Conservation (phyloP, 2,113 vertebrate species). For the Ageneiosus marmoratus region DNA sequence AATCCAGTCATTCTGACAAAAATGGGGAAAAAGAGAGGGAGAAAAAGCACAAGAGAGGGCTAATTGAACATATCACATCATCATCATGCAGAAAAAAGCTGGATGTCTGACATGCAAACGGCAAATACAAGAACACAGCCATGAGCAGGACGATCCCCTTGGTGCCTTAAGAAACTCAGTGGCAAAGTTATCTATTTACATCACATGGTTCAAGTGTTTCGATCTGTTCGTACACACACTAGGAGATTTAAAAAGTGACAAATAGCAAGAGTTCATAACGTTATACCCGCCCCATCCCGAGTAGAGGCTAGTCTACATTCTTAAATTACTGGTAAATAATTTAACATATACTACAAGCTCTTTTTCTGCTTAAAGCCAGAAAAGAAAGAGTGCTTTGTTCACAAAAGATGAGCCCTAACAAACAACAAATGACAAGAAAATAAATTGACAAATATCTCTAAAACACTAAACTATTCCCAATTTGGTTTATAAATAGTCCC, state of each 20-base stretch:
- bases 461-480: constrained; percentile 47
- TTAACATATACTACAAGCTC: constrained; percentile 76
- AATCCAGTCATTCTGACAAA: background rate
- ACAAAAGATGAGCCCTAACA: constrained; percentile 71
- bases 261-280: constrained; percentile 69
- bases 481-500: constrained; percentile 79
- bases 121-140: constrained; percentile 78
- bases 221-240: constrained; percentile 72
- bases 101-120: constrained; percentile 86
- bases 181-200: constrained; percentile 85
- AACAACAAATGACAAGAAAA: constrained; percentile 71
- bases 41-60: constrained; percentile 19
- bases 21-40: background rate
- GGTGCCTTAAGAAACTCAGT: constrained; percentile 69
- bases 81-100: constrained; percentile 81
- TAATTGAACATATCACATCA: constrained; percentile 67
- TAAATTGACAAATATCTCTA: constrained; percentile 61
- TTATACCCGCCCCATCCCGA: constrained; percentile 55
- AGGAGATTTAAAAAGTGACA: constrained; percentile 71
- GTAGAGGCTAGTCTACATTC: constrained; percentile 91
- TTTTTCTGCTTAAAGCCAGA: constrained; percentile 69
- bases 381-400: constrained; percentile 68
- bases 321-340: constrained; percentile 83
- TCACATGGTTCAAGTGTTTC: constrained; percentile 68
- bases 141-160: constrained; percentile 72